Evolutionary conservation across 2,113 vertebrate species (phyloP).

Genomic region (Panthera uncia): DNA sequence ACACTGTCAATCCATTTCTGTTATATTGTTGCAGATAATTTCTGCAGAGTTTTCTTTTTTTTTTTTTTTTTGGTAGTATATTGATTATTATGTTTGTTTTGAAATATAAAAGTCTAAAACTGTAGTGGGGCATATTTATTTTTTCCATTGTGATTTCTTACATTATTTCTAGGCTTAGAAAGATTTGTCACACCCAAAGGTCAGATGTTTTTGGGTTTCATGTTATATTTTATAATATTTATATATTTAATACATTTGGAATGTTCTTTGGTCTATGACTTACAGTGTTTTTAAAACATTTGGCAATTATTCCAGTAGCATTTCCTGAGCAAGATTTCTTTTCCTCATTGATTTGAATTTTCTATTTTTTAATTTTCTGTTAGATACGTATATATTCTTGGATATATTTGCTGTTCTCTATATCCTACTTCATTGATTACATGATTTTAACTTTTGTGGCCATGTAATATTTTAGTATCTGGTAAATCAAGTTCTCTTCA

Average conservation of each 20-base stretch:
- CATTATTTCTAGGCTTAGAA: constrained; percentile 3
- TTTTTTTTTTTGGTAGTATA: not conserved
- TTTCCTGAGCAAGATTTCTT: constrained; percentile 21
- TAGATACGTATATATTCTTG: not conserved
- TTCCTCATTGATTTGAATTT: not conserved
- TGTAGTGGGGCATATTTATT: not conserved
- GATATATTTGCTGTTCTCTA: not conserved
- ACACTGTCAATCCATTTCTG: not conserved
- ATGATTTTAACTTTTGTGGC: not conserved
- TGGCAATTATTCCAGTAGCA: not conserved
- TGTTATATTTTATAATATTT: not conserved
- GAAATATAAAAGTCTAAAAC: not conserved
- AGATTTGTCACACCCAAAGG: not conserved
- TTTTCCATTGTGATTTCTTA: not conserved
- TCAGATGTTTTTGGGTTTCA: constrained; percentile 18
- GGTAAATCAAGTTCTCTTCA: not conserved
- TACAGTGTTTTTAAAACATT: not conserved
- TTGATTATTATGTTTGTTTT: not conserved
- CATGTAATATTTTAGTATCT: not conserved
- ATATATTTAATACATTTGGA: constrained; percentile 1
- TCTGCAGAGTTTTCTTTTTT: not conserved
- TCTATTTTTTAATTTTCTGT: not conserved
- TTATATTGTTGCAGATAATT: not conserved
- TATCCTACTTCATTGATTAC: not conserved
- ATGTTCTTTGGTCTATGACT: not conserved